A percentile compares a stretch with the other conserved stretches of the same genome.
phyloP scores from a whole-genome alignment of 2,797 vertebrate species.

The Cryptoblepharus egeriae region DNA sequence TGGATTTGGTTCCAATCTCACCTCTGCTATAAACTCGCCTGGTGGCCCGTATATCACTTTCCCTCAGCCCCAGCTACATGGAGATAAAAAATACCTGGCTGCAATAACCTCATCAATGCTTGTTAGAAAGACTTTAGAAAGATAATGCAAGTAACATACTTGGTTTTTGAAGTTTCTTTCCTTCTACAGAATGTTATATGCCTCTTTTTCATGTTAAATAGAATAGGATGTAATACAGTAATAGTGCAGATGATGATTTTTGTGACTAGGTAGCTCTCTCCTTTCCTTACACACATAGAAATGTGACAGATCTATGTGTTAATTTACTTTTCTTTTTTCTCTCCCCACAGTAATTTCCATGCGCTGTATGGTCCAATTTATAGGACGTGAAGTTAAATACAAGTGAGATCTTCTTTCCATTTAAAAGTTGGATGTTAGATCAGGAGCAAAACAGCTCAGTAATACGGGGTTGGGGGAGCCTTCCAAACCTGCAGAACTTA shows the following conservation, averaged over 20 bases:
- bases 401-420: conserved; percentile 74
- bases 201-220: background rate
- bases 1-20: background rate
- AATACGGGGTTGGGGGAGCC: no score
- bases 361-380: conserved; percentile 91
- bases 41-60: no score
- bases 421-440: background rate
- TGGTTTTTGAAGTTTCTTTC: background rate
- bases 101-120: no score
- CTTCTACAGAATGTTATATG: background rate
- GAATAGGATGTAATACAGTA: background rate
- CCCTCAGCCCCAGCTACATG: no score
- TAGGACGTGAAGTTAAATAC: conserved; percentile 87
- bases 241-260: background rate
- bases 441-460: rapidly evolving
- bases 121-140: no score
- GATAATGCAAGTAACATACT: no score
- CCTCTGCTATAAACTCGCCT: no score
- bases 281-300: background rate
- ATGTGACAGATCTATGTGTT: background rate
- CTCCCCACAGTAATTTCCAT: conserved; percentile 84
- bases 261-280: background rate
- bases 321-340: conserved; percentile 20
- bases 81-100: no score
- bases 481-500: no score